phyloP scores from a whole-genome alignment of 2,888 invertebrate genomes.

The Athalia cordata region DNA sequence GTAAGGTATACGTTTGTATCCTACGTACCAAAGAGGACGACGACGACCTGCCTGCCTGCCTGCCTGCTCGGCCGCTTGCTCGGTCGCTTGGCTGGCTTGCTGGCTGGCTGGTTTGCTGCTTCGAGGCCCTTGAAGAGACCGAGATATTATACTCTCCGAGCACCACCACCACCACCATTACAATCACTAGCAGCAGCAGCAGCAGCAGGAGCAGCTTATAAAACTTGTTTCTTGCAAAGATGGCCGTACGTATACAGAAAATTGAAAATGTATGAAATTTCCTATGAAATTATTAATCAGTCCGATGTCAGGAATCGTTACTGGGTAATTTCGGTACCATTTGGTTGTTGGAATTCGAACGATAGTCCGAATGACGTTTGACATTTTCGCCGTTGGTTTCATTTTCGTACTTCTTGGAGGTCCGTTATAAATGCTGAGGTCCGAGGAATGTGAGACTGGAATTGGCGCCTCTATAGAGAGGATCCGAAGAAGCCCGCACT shows the following conservation, averaged over 20 bases:
- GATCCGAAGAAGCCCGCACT: too few species aligned
- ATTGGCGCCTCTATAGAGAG: too few species aligned
- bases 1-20: background rate
- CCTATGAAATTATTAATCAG: too few species aligned
- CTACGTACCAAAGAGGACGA: constrained; percentile 5
- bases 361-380: background rate
- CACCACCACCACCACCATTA: too few species aligned
- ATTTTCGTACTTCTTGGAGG: too few species aligned
- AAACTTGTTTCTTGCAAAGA: constrained; percentile 15
- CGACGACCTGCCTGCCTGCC: background rate
- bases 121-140: too few species aligned
- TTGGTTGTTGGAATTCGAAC: background rate
- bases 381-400: too few species aligned
- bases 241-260: background rate
- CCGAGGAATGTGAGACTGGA: too few species aligned
- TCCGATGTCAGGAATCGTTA: background rate
- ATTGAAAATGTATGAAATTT: background rate
- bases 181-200: too few species aligned
- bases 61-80: background rate
- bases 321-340: background rate
- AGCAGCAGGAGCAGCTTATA: background rate
- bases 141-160: too few species aligned
- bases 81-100: background rate
- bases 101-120: too few species aligned
- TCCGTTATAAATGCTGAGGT: too few species aligned